phyloP scores from a whole-genome alignment of 2,888 invertebrate genomes.

The Pristionchus exspectatus region DNA sequence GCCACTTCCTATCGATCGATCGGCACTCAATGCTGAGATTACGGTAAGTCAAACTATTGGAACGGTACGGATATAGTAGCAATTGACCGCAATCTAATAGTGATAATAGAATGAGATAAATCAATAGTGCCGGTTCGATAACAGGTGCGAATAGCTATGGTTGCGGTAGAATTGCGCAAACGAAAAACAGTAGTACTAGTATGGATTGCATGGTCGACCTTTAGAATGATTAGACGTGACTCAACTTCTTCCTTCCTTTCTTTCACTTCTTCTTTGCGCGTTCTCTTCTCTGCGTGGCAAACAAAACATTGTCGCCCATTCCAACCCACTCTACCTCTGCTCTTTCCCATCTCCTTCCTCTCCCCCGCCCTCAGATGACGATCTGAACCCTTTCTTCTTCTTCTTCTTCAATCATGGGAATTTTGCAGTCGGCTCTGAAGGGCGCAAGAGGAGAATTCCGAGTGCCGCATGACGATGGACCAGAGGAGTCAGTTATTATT shows the following conservation, averaged over 20 bases:
- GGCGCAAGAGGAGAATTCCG: background rate
- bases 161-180: too few species aligned
- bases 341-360: background rate
- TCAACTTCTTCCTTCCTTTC: background rate
- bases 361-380: background rate
- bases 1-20: background rate
- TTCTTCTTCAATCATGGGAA: background rate
- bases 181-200: background rate
- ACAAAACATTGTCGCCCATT: slow-evolving; percentile 33
- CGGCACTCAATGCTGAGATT: slow-evolving; percentile 22
- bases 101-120: background rate
- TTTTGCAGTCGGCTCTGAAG: slow-evolving; percentile 17
- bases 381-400: background rate
- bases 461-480: slow-evolving; percentile 29
- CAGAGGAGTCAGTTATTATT: background rate
- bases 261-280: background rate
- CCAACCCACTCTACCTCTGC: slow-evolving; percentile 17
- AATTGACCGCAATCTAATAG: too few species aligned
- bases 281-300: slow-evolving; percentile 35
- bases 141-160: background rate
- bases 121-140: background rate
- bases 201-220: background rate
- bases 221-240: background rate
- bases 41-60: background rate
- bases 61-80: too few species aligned